Evolutionary conservation across 2,888 invertebrate species (phyloP), one percentile per base, ranked within the genome.

Genomic region (Apotomis betuletana): DNA sequence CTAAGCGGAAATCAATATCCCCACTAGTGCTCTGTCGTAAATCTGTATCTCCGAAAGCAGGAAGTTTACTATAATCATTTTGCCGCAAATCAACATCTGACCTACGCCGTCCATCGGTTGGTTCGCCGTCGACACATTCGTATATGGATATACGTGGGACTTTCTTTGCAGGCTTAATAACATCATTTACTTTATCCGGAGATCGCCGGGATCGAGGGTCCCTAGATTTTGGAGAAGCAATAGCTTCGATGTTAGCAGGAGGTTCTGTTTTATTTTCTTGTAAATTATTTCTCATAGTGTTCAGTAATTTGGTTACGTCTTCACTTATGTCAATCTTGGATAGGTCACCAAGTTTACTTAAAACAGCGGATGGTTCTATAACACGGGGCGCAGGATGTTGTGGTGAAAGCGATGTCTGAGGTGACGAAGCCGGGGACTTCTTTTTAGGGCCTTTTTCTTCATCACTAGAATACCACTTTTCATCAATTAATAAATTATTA

Each of bases 401-500:
- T 1, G 87, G 78, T 0, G 88, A 81, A 15, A 75, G 70, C 38
- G 58, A 58, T 38, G 84, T 84, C 76, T 79, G 81, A 54, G 91
- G 91, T n/a, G 92, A 91, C 51, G 85, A 83, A 60, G 77, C 79
- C 12, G 91, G 91, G 41, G 93, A 91, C 74, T 86, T 91, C 69
- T 83, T 88, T 80, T 89, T 93, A 36, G 74, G 81, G 41, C 85
- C 83, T 74, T 96, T 96, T 79, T 96, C 96, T 78, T 96, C 96
- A 78, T 97, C 97, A 83, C 96, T 97, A 2, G 97, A 97, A 83
- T 97, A 97, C 96, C 97, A 97, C 87, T 96, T 95, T 78, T 94
- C 94, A 77, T 94, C 94, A 74, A 94, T 94, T 74, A 92, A 86
- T 77, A 94, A 86, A 84, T 94, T 94, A 71, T 94, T 94, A 76